Percentiles rank a stretch among this genome's conserved stretches.
Conservation (phyloP, 2,888 invertebrate genomes). For the Limenitis camilla region DNA sequence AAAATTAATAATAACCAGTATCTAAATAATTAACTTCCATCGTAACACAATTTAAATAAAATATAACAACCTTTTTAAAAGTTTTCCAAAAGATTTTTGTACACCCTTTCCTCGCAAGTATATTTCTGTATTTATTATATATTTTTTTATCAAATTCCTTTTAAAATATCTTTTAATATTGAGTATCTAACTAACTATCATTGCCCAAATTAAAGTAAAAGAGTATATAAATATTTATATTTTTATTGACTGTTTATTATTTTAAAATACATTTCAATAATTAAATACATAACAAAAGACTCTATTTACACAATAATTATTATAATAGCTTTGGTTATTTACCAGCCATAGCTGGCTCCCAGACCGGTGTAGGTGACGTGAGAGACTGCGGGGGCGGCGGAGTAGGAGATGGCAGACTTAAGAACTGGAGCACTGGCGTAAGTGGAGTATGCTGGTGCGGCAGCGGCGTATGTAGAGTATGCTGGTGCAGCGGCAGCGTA, state of each 20-base stretch:
- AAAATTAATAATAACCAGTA: no score
- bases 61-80: no score
- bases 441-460: constrained; percentile 30
- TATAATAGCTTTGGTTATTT: constrained; percentile 23
- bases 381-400: constrained; percentile 56
- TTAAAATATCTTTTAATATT: background rate
- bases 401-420: constrained; percentile 27
- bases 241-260: constrained; percentile 17
- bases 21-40: no score
- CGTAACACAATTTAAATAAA: no score
- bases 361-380: constrained; percentile 78
- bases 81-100: no score
- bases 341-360: constrained; percentile 65
- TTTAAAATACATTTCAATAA: constrained; percentile 18
- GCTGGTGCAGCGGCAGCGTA: constrained; percentile 25
- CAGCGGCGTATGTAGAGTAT: constrained; percentile 22
- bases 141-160: no score
- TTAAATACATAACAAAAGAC: background rate
- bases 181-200: background rate
- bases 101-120: no score
- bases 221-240: background rate
- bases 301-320: constrained; percentile 8
- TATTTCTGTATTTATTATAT: no score
- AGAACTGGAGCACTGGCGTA: constrained; percentile 35
- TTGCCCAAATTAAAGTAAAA: background rate